These are phyloP conservation scores for Polia nebulosa DNA, from an alignment of 2,888 invertebrate genomes.

Conservation along the genomic window DNA sequence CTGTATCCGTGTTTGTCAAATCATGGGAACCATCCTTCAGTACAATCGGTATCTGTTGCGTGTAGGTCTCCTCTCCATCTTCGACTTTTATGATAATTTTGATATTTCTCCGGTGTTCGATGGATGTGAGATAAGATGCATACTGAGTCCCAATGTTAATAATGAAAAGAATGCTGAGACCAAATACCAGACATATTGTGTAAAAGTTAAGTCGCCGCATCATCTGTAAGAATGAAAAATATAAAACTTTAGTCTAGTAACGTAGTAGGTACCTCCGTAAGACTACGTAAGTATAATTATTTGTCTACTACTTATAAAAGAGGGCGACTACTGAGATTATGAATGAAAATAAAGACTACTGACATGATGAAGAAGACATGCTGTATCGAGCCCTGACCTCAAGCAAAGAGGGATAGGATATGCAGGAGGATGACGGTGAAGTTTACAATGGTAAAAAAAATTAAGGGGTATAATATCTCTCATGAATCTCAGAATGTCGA, in stretches of 20 bases:
- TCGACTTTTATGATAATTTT: slow-evolving; percentile 91
- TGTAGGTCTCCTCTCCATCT: slow-evolving; percentile 77
- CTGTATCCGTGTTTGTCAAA: background rate
- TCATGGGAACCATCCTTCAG: slow-evolving; percentile 76
- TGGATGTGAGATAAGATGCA: slow-evolving; percentile 81
- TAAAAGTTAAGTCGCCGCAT: slow-evolving; percentile 41
- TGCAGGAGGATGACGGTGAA: no score
- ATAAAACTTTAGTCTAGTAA: background rate
- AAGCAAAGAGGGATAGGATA: no score
- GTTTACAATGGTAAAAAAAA: no score
- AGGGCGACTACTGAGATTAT: no score
- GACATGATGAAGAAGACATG: no score
- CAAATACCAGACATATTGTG: slow-evolving; percentile 73
- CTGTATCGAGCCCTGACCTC: no score
- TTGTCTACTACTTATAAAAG: background rate
- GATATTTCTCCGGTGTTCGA: slow-evolving; percentile 82
- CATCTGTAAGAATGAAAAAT: slow-evolving; percentile 21
- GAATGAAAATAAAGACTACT: no score
- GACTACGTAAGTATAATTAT: no score
- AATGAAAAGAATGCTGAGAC: slow-evolving; percentile 87
- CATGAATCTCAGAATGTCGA: no score
- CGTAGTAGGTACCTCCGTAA: no score
- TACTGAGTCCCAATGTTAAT: slow-evolving; percentile 87
- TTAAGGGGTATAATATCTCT: no score
- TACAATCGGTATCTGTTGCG: slow-evolving; percentile 71